A percentile compares a stretch with the other conserved stretches of the same genome.
These are phyloP conservation scores for Noctua janthe DNA, from an alignment of 2,888 invertebrate species.

Conservation along the genomic window DNA sequence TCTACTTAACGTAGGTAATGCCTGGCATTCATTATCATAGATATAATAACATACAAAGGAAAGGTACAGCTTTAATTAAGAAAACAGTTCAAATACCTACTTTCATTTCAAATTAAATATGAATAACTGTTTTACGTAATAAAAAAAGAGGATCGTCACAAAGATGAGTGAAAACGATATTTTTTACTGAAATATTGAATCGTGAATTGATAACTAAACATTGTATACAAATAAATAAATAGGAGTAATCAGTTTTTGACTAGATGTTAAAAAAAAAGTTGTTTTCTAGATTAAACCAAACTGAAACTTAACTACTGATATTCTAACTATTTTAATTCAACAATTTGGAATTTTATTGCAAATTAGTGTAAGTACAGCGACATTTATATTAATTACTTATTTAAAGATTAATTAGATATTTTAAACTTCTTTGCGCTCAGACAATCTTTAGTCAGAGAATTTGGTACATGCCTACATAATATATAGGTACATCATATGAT, in stretches of 20 bases:
- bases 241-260: neutral
- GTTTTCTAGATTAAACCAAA: neutral
- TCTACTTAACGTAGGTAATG: constrained; percentile 65
- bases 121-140: neutral
- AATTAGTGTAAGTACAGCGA: constrained; percentile 44
- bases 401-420: constrained; percentile 20
- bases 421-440: neutral
- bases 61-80: constrained; percentile 26
- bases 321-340: constrained; percentile 1
- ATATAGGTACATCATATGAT: too few species aligned
- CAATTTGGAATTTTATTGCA: constrained; percentile 47
- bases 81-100: constrained; percentile 7
- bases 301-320: neutral
- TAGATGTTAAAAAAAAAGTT: neutral
- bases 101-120: constrained; percentile 1
- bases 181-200: neutral
- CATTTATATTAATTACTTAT: constrained; percentile 28
- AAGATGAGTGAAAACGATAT: neutral
- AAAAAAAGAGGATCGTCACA: neutral
- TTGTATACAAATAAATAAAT: neutral
- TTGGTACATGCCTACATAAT: neutral
- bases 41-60: constrained; percentile 48
- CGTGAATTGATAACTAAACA: neutral
- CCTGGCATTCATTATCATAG: constrained; percentile 68
- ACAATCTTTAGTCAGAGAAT: neutral